These are phyloP conservation scores for Hylomyscus alleni DNA, from an alignment of 2,797 vertebrate genomes.

Conservation along the genomic window DNA sequence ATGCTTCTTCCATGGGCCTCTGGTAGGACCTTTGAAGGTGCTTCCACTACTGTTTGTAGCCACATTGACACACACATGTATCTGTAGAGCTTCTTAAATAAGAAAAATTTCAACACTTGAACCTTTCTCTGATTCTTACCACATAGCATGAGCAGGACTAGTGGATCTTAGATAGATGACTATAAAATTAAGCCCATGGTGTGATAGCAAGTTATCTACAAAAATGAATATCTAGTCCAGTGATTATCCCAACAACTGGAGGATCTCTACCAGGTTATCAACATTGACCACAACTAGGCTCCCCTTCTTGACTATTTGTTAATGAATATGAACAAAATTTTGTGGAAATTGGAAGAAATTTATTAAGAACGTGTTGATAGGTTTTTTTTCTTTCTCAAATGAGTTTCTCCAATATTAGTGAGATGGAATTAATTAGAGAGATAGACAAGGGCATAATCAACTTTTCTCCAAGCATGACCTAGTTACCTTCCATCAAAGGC, in stretches of 20 bases:
- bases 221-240: not conserved
- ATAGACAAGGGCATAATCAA: not conserved
- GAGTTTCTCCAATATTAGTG: not conserved
- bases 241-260: not conserved
- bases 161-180: not conserved
- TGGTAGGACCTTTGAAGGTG: not conserved
- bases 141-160: not conserved
- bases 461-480: not conserved
- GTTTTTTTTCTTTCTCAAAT: conserved; percentile 31
- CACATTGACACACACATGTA: not conserved
- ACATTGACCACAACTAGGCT: not conserved
- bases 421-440: not conserved
- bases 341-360: not conserved
- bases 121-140: not conserved
- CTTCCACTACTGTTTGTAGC: not conserved
- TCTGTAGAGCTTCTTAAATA: conserved; percentile 9
- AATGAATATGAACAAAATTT: not conserved
- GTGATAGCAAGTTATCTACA: conserved; percentile 20
- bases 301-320: not conserved
- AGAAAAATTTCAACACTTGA: not conserved
- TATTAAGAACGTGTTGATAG: not conserved
- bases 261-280: not conserved
- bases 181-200: not conserved
- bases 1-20: not conserved
- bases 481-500: not conserved